These are phyloP conservation scores for Myzus persicae DNA, from an alignment of 1,140 invertebrate genomes.

Conservation along the genomic window DNA sequence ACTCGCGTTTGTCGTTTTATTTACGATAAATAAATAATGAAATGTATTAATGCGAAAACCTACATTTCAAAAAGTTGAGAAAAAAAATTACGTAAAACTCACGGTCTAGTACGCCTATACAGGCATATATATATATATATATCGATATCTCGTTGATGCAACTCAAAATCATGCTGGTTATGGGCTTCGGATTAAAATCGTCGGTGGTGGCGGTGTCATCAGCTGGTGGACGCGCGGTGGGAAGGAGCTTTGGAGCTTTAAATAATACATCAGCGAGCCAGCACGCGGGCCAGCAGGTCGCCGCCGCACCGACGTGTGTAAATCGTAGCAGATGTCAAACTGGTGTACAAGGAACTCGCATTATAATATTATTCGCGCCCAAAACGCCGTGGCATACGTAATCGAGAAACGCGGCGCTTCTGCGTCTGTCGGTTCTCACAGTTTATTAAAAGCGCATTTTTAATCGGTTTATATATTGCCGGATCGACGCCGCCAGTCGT, in stretches of 20 bases:
- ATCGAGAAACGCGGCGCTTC: constrained; percentile 21
- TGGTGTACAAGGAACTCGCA: constrained; percentile 48
- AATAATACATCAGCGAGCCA: constrained; percentile 40
- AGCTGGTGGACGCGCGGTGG: background rate
- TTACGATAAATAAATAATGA: background rate
- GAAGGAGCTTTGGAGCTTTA: constrained; percentile 34
- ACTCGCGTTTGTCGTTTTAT: background rate
- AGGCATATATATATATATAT: background rate
- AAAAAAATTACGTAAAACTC: background rate
- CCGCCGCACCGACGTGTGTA: constrained; percentile 17
- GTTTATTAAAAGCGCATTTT: constrained; percentile 46
- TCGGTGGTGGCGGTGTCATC: background rate
- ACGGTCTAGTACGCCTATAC: too few species aligned
- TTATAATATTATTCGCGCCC: constrained; percentile 31
- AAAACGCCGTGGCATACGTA: constrained; percentile 18
- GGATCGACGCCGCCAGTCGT: background rate
- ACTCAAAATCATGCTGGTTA: background rate
- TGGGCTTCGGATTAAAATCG: constrained; percentile 15
- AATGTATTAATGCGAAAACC: background rate
- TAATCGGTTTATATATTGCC: constrained; percentile 38
- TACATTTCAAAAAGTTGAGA: background rate
- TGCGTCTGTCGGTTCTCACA: constrained; percentile 42
- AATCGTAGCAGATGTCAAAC: constrained; percentile 44
- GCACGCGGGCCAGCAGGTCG: background rate
- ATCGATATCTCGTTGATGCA: background rate